phyloP scores from a whole-genome alignment of 2,888 invertebrate species.

The Nineta flava region DNA sequence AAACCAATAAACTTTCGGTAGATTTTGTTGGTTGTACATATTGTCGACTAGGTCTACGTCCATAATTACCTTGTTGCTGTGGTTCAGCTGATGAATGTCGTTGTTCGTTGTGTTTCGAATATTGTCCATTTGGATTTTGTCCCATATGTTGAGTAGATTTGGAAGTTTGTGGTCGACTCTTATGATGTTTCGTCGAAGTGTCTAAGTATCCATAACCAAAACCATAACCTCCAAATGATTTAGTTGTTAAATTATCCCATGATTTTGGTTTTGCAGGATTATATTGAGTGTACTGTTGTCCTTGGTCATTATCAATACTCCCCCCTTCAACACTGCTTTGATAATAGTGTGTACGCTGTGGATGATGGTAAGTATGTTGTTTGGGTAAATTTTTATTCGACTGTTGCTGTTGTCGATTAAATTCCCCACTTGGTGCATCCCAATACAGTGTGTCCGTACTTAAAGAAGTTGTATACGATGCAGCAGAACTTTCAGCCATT shows the following conservation, averaged over 20 bases:
- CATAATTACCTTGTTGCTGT: conserved; percentile 18
- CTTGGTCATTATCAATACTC: conserved; percentile 17
- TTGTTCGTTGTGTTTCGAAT: conserved; percentile 27
- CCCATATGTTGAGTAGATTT: conserved; percentile 24
- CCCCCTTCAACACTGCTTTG: conserved; percentile 26
- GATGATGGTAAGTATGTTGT: conserved; percentile 30
- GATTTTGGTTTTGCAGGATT: conserved; percentile 60
- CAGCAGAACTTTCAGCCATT: conserved; percentile 51
- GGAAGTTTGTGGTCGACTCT: conserved; percentile 10
- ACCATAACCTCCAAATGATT: conserved; percentile 72
- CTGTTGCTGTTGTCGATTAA: conserved; percentile 26
- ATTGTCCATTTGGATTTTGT: conserved; percentile 15
- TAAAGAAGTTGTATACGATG: conserved; percentile 69
- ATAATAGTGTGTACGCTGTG: conserved; percentile 22
- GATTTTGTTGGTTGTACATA: conserved; percentile 57
- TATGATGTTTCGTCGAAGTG: conserved; percentile 31
- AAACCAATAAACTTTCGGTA: conserved; percentile 59
- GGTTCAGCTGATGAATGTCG: conserved; percentile 25
- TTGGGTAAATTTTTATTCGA: conserved; percentile 21
- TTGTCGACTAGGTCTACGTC: conserved; percentile 14
- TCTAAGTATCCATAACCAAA: conserved; percentile 76
- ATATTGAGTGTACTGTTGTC: conserved; percentile 23
- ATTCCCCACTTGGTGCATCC: conserved; percentile 35
- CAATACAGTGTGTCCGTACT: conserved; percentile 79
- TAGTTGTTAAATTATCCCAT: conserved; percentile 78